Base-by-base conservation (phyloP, 2,797 vertebrate species). In the Scarus forsteni region DNA sequence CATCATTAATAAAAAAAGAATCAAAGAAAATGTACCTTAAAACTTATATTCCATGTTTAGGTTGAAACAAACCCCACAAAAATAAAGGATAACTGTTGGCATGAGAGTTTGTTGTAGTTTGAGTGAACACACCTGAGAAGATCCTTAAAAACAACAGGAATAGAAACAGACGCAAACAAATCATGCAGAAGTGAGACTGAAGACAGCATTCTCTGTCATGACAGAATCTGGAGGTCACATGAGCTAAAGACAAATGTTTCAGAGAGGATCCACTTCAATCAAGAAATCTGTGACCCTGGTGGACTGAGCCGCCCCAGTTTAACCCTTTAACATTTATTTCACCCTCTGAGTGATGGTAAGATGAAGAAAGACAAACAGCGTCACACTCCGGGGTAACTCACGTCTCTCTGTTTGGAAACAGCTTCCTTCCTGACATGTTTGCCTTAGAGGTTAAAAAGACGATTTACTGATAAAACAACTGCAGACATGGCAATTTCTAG, bases 401-500 rank as follows among this genome's bases (percentile, higher is more conserved):
- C 89, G 86, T 91, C 83, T 74, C 27, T 54, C 66, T 14, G 61
- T 56, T 67, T 71, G 80, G 64, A 85, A 80, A 80, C 72, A 14
- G 78, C 82, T 82, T 86, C 85, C 75, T 77, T 90, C 83, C 80
- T 84, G 82, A 87, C 76, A 88, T 81, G 84, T 68, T 86, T 6
- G 83, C 89, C 91, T 92, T 60, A 81, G 81, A 88, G 59, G 77
- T 88, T 81, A 66, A 83, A 88, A 78, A 84, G 65, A 84, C 39
- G 60, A 11, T 70, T 36, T 15, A 3, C 80, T 63, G 52, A 69
- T 84, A 66, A 84, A 67, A 15, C 72, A 64, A 15, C 72, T 67
- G 56, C 58, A 78, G 8, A 56, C 15, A 55, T 42, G 46, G 7
- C 7, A 36, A 19, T 38, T 19, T 48, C 51, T 0, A 52, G 9